Percentiles rank a stretch among this genome's conserved stretches.
Conservation (phyloP, 2,888 invertebrate genomes). For the Phortica magna region DNA sequence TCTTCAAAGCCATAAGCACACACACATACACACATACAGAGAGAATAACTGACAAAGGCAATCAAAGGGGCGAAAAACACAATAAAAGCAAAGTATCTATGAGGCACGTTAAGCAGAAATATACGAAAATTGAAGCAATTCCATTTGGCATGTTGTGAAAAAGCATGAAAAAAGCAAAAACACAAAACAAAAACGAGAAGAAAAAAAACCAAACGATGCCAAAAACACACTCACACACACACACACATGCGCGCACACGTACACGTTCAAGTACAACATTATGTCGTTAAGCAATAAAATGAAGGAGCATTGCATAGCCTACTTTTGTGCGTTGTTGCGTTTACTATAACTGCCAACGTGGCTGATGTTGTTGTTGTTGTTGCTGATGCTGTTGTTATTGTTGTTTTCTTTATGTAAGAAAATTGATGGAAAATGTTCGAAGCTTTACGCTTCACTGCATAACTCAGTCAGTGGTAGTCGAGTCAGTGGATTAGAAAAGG, state of each 20-base stretch:
- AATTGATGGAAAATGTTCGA: constrained; percentile 71
- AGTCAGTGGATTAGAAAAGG: constrained; percentile 72
- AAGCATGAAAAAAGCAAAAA: constrained; percentile 27
- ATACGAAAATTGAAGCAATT: constrained; percentile 72
- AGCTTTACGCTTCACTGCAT: constrained; percentile 71
- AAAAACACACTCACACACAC: constrained; percentile 46
- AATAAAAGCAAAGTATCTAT: constrained; percentile 73
- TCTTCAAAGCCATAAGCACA: neutral
- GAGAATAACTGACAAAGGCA: neutral
- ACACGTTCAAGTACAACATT: constrained; percentile 46
- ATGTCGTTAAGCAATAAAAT: constrained; percentile 68
- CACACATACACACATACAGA: constrained; percentile 7
- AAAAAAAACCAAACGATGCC: constrained; percentile 44
- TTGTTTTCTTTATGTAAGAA: constrained; percentile 43
- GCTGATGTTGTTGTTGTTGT: constrained; percentile 26
- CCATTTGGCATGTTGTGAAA: constrained; percentile 44
- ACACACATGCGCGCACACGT: constrained; percentile 35
- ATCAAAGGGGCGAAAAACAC: constrained; percentile 50
- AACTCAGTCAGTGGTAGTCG: constrained; percentile 46
- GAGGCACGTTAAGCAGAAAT: constrained; percentile 62
- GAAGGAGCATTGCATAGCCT: constrained; percentile 58
- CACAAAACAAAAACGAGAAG: constrained; percentile 48
- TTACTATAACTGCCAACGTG: constrained; percentile 35
- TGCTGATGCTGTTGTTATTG: constrained; percentile 12
- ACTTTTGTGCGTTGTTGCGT: constrained; percentile 24